These are phyloP conservation scores for Acanthococcus lagerstroemiae DNA, from an alignment of 2,888 invertebrate genomes.

Conservation along the genomic window DNA sequence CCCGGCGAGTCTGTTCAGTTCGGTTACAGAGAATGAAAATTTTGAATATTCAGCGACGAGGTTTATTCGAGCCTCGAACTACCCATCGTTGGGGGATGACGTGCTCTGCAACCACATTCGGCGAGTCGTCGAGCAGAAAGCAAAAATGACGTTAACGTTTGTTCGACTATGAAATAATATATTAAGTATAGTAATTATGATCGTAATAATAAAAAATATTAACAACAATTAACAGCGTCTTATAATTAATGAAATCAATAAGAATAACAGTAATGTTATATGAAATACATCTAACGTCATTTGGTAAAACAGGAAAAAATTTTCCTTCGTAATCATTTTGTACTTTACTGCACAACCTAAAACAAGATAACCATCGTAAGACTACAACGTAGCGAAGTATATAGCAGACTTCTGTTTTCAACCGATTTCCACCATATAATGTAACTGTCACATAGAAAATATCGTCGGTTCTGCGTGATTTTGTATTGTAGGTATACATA, in stretches of 20 bases:
- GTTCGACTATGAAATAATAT: slow-evolving; percentile 4
- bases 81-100: no score
- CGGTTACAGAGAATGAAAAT: no score
- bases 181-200: neutral
- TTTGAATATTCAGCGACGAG: no score
- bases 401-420: no score
- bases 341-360: slow-evolving; percentile 21
- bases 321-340: slow-evolving; percentile 13
- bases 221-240: slow-evolving; percentile 30
- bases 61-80: no score
- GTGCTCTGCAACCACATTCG: no score
- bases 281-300: slow-evolving; percentile 23
- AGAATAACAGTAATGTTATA: slow-evolving; percentile 21
- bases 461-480: no score
- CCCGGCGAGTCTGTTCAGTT: no score
- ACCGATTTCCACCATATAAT: no score
- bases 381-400: neutral
- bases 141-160: slow-evolving; percentile 14
- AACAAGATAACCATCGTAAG: neutral
- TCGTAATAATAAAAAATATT: slow-evolving; percentile 23
- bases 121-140: no score
- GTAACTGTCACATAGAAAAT: no score
- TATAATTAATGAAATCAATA: slow-evolving; percentile 25
- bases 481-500: no score
- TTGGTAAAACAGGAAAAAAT: slow-evolving; percentile 10